Conservation (phyloP, 2,113 vertebrate species). For the Marmota flaviventris region DNA sequence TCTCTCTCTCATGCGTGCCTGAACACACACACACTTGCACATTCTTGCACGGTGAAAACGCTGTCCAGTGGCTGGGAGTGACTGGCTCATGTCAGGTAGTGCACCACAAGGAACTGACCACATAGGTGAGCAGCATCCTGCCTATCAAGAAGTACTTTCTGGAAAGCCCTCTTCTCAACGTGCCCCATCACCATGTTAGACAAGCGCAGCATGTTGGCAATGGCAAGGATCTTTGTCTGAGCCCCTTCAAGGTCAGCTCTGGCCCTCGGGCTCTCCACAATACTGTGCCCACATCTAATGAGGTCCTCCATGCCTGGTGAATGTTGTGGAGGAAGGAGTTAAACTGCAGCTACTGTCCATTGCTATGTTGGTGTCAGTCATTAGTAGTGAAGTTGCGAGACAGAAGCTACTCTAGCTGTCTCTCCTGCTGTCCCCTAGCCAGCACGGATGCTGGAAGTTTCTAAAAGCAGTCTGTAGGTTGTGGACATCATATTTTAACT, state of each 20-base stretch:
- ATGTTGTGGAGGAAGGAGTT: too few relatives aligned
- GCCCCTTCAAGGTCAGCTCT: constrained; percentile 79
- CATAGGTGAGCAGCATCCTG: constrained; percentile 96
- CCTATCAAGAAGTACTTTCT: constrained; percentile 97
- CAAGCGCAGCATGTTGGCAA: constrained; percentile 97
- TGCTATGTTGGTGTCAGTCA: constrained; percentile 60
- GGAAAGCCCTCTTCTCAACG: constrained; percentile 96
- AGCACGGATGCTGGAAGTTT: constrained; percentile 96
- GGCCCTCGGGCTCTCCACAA: too few relatives aligned
- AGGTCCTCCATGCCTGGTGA: too few relatives aligned
- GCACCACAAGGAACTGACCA: constrained; percentile 93
- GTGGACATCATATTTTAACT: constrained; percentile 97
- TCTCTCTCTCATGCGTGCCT: neutral
- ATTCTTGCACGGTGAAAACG: neutral
- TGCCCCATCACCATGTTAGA: constrained; percentile 98
- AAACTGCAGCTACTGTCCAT: too few relatives aligned
- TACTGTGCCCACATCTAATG: too few relatives aligned
- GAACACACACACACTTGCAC: neutral
- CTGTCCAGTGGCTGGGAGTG: neutral
- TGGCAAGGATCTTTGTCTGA: constrained; percentile 96
- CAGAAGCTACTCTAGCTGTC: constrained; percentile 96
- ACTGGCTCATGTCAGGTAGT: constrained; percentile 94
- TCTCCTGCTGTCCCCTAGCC: constrained; percentile 94
- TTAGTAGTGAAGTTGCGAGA: constrained; percentile 96
- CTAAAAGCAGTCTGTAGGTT: constrained; percentile 94